Evolutionary conservation across 2,113 vertebrate species (phyloP), one percentile per base, ranked within the genome.

Genomic region (Perca flavescens): DNA sequence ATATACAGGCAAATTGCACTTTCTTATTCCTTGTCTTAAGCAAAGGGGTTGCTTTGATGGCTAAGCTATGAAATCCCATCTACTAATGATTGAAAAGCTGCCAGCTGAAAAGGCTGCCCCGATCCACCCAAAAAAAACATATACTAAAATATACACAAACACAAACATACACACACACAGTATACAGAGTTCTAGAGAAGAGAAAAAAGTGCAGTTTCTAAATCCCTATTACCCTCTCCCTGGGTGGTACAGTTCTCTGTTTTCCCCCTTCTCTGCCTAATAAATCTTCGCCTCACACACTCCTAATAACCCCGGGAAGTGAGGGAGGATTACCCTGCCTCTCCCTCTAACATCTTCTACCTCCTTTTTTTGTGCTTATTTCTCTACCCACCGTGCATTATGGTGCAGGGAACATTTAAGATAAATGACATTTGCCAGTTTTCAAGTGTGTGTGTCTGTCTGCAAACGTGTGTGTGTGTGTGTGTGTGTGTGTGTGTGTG

Each of bases 221-320:
- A 79, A 89, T 86, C 85, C 82, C 52, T 77, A 83, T 88, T 87
- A 89, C 82, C 62, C 82, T 89, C 89, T 89, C 79, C 75, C 73
- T 85, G 80, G 90, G 87, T 88, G 88, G 86, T 83, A 82, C 77
- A 72, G 57, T 67, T 85, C 89, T 82, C 62, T 28, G 47, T 82
- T 85, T 87, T 83, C 74, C 76, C 79, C 79, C 62, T 83, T 68
- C 77, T 87, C 70, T 84, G 86, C 87, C 61, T 83, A 80, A 67
- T 87, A 86, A 84, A 91, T 91, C 69, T 79, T 81, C 56, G 64
- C 72, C 74, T 52, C 66, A 84, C 79, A 81, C 74, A 82, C 64
- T 89, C 66, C 77, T 88, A 89, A 88, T 90, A 90, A 92, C 66
- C 75, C 58, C 15, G 1, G 74, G 84, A 92, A 92, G 81, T 77